phyloP scores from a whole-genome alignment of 2,888 invertebrate genomes.

The Cephus pulcher region DNA sequence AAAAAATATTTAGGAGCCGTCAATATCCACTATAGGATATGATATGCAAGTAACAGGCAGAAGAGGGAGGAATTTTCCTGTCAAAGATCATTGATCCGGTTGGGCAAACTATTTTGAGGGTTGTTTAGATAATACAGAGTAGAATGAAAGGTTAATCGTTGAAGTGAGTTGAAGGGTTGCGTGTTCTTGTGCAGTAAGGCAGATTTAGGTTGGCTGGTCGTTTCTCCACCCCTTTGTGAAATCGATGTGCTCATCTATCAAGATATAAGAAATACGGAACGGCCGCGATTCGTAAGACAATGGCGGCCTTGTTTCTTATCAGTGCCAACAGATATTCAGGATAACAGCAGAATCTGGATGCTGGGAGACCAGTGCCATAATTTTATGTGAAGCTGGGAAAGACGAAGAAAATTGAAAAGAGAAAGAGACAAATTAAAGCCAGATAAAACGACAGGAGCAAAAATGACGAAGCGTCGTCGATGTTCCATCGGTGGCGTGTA shows the following conservation, averaged over 20 bases:
- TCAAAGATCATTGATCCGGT: not conserved
- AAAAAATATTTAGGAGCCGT: not conserved
- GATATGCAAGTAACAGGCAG: not conserved
- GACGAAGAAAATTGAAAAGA: not conserved
- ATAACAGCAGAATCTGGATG: not conserved
- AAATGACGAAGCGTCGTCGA: not conserved
- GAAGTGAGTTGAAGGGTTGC: constrained; percentile 35
- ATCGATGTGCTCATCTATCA: constrained; percentile 51
- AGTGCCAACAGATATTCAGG: not conserved
- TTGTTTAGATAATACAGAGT: constrained; percentile 42
- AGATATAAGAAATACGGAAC: constrained; percentile 31
- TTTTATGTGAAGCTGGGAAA: not conserved
- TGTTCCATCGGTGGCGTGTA: not conserved
- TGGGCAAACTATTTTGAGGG: constrained; percentile 28
- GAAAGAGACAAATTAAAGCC: not conserved
- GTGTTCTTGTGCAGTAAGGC: constrained; percentile 44
- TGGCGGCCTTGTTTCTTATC: not conserved
- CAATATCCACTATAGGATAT: not conserved
- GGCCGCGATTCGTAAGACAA: not conserved
- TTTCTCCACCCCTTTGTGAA: constrained; percentile 39
- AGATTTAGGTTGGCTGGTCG: constrained; percentile 53
- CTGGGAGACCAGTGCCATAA: not conserved
- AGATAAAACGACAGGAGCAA: not conserved
- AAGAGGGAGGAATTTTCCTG: not conserved
- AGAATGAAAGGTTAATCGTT: constrained; percentile 30